Evolutionary conservation across 2,113 vertebrate genomes (phyloP).

Genomic region (Grammomys dolichurus): DNA sequence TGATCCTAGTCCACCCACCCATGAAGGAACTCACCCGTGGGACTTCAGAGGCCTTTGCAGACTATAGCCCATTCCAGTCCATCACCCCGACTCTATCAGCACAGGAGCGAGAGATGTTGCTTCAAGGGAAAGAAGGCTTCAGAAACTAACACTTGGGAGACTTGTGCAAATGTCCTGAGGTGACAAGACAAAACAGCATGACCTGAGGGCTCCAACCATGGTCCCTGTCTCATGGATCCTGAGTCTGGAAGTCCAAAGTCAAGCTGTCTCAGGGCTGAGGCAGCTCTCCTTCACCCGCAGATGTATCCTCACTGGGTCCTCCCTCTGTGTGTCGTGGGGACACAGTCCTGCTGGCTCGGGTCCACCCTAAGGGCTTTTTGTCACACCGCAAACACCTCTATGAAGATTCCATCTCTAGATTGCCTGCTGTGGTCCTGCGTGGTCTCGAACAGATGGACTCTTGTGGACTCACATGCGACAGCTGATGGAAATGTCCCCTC

Average conservation of each 20-base stretch:
- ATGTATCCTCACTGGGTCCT: accelerated
- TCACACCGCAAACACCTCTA: neutral
- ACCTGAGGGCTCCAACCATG: neutral
- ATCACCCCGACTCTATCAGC: accelerated
- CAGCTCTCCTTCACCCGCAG: neutral
- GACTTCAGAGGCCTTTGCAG: too few relatives aligned
- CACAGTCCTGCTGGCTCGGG: neutral
- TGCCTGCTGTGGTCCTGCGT: neutral
- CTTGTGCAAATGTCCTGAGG: neutral
- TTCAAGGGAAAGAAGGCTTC: accelerated
- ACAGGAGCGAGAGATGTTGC: neutral
- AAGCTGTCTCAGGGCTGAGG: accelerated
- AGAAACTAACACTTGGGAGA: accelerated
- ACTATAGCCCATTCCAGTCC: too few relatives aligned
- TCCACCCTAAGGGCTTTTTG: neutral
- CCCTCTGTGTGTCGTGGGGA: neutral
- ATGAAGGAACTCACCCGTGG: neutral
- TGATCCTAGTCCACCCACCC: neutral
- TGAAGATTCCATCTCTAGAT: neutral
- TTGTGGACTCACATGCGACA: accelerated
- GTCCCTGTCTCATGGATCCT: neutral
- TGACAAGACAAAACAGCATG: accelerated
- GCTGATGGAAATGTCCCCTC: neutral
- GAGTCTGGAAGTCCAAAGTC: accelerated
- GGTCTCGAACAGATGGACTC: accelerated